These are phyloP conservation scores for Apodemus agrarius DNA, from an alignment of 2,797 vertebrate species.

Conservation along the genomic window DNA sequence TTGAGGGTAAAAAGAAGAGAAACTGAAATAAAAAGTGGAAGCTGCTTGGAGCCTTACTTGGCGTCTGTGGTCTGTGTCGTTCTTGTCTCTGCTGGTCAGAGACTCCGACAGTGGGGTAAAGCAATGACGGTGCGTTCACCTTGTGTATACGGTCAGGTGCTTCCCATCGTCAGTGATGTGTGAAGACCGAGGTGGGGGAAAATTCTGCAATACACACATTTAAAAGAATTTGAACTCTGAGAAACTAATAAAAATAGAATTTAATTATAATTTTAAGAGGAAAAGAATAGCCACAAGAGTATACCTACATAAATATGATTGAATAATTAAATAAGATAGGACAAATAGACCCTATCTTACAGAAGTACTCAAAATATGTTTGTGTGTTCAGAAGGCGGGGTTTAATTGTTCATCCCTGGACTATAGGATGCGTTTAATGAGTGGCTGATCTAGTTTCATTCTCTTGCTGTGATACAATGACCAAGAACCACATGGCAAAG, in stretches of 20 bases:
- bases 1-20: too few species aligned
- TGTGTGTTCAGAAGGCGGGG: neutral
- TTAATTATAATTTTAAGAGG: slow-evolving; percentile 7
- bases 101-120: too few species aligned
- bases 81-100: too few species aligned
- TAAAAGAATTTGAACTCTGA: neutral
- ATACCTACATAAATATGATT: neutral
- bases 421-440: neutral
- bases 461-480: neutral
- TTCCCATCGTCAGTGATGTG: neutral
- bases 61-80: too few species aligned
- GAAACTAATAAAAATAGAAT: neutral
- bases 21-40: too few species aligned
- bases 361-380: neutral
- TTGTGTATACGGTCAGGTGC: neutral
- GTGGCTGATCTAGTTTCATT: neutral
- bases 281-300: neutral
- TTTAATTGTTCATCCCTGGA: neutral
- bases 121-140: neutral
- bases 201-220: neutral
- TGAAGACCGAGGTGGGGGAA: neutral
- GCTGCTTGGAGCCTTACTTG: too few species aligned
- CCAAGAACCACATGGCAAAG: neutral
- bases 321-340: neutral
- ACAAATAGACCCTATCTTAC: neutral